Conservation (phyloP, 2,113 vertebrate species). For the Hypomesus transpacificus region DNA sequence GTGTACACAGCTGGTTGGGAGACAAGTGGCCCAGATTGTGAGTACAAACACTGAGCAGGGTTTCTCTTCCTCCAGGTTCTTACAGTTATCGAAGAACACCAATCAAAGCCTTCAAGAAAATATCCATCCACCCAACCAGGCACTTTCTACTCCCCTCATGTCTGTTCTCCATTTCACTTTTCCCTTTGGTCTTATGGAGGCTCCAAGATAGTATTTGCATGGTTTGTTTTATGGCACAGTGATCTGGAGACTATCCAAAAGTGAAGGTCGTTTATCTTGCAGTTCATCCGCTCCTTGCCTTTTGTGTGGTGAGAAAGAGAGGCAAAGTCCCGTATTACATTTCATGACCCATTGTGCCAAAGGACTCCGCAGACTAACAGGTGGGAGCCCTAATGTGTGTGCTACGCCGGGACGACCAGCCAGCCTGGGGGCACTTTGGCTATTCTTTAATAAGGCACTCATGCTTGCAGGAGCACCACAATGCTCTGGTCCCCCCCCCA, state of each 20-base stretch:
- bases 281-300: constrained; percentile 64
- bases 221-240: constrained; percentile 64
- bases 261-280: constrained; percentile 69
- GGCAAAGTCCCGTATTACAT: constrained; percentile 63
- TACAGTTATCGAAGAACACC: constrained; percentile 53
- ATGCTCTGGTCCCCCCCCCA: constrained; percentile 62
- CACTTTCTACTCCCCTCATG: constrained; percentile 28
- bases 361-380: constrained; percentile 76
- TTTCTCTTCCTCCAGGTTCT: constrained; percentile 47
- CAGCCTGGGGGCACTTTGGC: constrained; percentile 74
- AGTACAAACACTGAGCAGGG: constrained; percentile 56
- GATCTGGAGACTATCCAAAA: constrained; percentile 63
- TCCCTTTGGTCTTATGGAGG: constrained; percentile 46
- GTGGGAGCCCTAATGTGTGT: constrained; percentile 82
- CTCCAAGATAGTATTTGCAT: constrained; percentile 56
- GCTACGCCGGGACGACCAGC: constrained; percentile 66
- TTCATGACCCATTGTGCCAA: constrained; percentile 71
- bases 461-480: constrained; percentile 73
- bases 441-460: constrained; percentile 74
- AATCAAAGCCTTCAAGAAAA: constrained; percentile 60
- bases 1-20: constrained; percentile 68
- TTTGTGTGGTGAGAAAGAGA: constrained; percentile 62
- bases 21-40: constrained; percentile 57
- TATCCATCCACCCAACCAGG: constrained; percentile 43
- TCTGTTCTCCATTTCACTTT: constrained; percentile 52